These are phyloP conservation scores for Columba guinea DNA, from an alignment of 2,797 vertebrate species.

Conservation along the genomic window DNA sequence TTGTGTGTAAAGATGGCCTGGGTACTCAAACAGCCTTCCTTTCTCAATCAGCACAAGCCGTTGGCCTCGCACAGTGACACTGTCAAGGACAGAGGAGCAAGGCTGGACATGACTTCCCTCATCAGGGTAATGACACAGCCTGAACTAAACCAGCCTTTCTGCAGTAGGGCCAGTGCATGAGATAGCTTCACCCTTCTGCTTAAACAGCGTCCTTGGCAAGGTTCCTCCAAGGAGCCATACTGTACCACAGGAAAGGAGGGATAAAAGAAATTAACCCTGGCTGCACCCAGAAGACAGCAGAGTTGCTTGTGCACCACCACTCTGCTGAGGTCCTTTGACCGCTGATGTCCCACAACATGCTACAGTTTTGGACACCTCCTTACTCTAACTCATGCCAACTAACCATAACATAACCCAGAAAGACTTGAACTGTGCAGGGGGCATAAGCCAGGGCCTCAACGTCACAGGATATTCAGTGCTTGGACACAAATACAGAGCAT, in stretches of 20 bases:
- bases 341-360: not conserved
- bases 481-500: not conserved
- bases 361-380: not conserved
- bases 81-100: not conserved
- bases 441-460: not conserved
- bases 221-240: not conserved
- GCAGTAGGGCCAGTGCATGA: not conserved
- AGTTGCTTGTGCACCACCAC: not conserved
- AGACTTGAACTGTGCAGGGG: not conserved
- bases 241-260: not conserved
- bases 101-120: not conserved
- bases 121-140: not conserved
- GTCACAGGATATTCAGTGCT: not conserved
- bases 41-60: not conserved
- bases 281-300: not conserved
- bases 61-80: not conserved
- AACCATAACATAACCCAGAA: fast-evolving
- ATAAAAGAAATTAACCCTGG: not conserved
- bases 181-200: not conserved
- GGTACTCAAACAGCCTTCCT: not conserved
- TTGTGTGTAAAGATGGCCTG: not conserved
- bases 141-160: not conserved
- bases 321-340: not conserved
- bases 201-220: not conserved
- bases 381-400: not conserved